A percentile compares a stretch with the other conserved stretches of the same genome.
phyloP scores from a whole-genome alignment of 2,797 vertebrate genomes.

The Sebastes variabilis region DNA sequence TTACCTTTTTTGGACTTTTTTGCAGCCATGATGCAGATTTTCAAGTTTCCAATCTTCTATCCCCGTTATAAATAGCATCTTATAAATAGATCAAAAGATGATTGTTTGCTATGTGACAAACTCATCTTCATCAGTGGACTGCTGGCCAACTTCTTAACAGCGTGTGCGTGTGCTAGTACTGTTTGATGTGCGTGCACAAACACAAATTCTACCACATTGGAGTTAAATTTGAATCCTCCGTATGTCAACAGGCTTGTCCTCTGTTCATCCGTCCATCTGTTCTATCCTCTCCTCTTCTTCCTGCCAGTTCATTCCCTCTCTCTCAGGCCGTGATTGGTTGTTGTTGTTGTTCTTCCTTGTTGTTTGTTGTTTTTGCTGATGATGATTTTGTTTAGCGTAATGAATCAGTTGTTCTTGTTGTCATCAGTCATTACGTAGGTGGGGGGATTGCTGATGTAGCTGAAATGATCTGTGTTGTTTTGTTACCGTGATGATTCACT shows the following conservation, averaged over 20 bases:
- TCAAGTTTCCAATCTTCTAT: slow-evolving; percentile 22
- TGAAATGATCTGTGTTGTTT: background rate
- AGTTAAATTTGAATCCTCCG: slow-evolving; percentile 14
- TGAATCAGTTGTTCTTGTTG: background rate
- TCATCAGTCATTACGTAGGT: background rate
- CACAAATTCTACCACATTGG: background rate
- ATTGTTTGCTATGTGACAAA: slow-evolving; percentile 52
- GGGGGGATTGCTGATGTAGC: background rate
- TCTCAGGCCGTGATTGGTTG: background rate
- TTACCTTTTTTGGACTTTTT: background rate
- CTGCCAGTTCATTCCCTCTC: background rate
- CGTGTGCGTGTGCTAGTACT: background rate
- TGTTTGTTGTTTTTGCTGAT: background rate
- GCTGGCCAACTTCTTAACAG: background rate
- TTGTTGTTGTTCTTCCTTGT: background rate
- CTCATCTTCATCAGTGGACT: slow-evolving; percentile 45
- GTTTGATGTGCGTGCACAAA: background rate
- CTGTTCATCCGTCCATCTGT: slow-evolving; percentile 18
- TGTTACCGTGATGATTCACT: background rate
- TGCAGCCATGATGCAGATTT: slow-evolving; percentile 15
- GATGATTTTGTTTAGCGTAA: background rate
- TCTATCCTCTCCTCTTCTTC: background rate
- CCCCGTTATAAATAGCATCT: slow-evolving; percentile 55
- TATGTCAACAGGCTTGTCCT: slow-evolving; percentile 16
- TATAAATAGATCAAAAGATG: slow-evolving; percentile 70